Conservation (phyloP, 2,797 vertebrate genomes). For the Sternotherus odoratus region DNA sequence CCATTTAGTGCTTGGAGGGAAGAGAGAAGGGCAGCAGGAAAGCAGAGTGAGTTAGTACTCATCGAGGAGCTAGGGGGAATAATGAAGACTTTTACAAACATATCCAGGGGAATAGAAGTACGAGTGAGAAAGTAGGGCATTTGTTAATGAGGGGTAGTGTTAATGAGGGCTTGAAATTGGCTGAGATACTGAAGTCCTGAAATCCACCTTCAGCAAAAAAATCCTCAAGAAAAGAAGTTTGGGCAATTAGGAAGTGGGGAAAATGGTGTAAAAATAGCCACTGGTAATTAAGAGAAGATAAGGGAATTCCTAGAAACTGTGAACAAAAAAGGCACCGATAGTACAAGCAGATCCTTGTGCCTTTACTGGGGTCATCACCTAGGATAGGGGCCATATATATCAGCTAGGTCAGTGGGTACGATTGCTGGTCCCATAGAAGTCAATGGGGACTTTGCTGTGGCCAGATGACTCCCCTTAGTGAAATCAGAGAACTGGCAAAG, state of each 20-base stretch:
- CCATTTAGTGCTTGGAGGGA: not conserved
- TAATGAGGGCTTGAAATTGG: constrained; percentile 62
- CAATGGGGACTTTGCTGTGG: rapidly evolving
- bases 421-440: not conserved
- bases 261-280: constrained; percentile 57
- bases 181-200: constrained; percentile 31
- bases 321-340: not conserved
- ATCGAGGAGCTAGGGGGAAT: not conserved
- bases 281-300: constrained; percentile 57
- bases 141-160: constrained; percentile 60
- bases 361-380: not conserved
- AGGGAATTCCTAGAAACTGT: not conserved
- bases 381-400: rapidly evolving
- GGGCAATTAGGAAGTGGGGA: constrained; percentile 49
- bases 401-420: rapidly evolving
- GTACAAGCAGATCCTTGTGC: not conserved
- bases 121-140: constrained; percentile 55
- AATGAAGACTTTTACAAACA: not conserved
- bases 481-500: rapidly evolving
- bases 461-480: not conserved
- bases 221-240: constrained; percentile 54
- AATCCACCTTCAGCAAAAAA: constrained; percentile 66
- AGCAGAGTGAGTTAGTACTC: constrained; percentile 4
- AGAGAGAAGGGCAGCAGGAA: not conserved
- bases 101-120: not conserved